These are phyloP conservation scores for Eristalis pertinax DNA, from an alignment of 2,888 invertebrate species.

Conservation along the genomic window DNA sequence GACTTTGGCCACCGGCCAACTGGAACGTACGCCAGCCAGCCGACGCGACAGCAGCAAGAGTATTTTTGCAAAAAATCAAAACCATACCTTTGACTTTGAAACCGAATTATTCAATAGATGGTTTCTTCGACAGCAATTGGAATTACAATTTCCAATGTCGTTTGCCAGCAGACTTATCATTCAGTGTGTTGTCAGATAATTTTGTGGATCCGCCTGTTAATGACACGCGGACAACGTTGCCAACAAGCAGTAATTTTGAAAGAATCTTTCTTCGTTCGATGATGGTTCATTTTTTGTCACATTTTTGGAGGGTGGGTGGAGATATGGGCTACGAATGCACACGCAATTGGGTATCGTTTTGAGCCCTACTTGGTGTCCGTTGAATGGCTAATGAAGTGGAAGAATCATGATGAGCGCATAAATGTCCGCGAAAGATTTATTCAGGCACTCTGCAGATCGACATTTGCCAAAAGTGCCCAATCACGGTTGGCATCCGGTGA, in stretches of 20 bases:
- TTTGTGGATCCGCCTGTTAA: slow-evolving; percentile 7
- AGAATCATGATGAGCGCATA: slow-evolving; percentile 8
- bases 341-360: background rate
- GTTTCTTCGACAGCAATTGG: slow-evolving; percentile 2
- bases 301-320: no score
- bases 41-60: background rate
- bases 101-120: slow-evolving; percentile 16
- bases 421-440: background rate
- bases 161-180: background rate
- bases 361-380: background rate
- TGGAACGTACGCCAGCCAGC: slow-evolving; percentile 49
- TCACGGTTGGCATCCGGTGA: background rate
- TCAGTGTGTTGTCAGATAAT: slow-evolving; percentile 33
- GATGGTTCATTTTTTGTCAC: background rate
- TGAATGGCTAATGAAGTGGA: slow-evolving; percentile 29
- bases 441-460: background rate
- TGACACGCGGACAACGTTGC: background rate
- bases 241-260: slow-evolving; percentile 18
- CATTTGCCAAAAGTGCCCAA: background rate
- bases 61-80: slow-evolving; percentile 21
- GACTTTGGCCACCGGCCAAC: slow-evolving; percentile 67
- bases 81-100: slow-evolving; percentile 30
- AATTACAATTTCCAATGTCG: slow-evolving; percentile 2
- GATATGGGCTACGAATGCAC: no score
- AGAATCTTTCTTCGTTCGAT: background rate